A percentile compares a stretch with the other conserved stretches of the same genome.
Conservation (phyloP, 2,113 vertebrate genomes). For the Polyodon spathula region DNA sequence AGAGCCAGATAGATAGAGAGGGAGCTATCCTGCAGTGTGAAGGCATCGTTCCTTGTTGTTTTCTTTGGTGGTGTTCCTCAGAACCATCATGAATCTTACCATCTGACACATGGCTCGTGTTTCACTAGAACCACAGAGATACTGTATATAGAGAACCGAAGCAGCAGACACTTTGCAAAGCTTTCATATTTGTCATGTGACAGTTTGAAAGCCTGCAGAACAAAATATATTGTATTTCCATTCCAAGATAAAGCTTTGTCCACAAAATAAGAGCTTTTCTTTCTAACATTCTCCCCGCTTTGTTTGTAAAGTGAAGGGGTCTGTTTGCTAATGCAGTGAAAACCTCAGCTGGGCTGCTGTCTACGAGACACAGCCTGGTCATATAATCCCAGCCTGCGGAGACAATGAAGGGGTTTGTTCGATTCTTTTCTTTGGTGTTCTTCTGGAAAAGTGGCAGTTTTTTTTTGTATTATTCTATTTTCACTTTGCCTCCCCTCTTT, state of each 20-base stretch:
- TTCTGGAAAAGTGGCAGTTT: constrained; percentile 54
- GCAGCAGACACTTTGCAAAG: too few relatives aligned
- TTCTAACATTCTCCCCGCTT: constrained; percentile 57
- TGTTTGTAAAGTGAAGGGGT: constrained; percentile 66
- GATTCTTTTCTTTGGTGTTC: constrained; percentile 32
- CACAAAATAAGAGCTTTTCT: constrained; percentile 1
- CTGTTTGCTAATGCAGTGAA: constrained; percentile 46
- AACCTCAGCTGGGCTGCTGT: constrained; percentile 23
- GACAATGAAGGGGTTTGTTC: constrained; percentile 56
- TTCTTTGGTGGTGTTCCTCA: too few relatives aligned
- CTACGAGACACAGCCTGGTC: background rate
- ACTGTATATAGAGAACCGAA: too few relatives aligned
- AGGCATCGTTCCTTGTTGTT: too few relatives aligned
- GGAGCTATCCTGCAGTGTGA: too few relatives aligned
- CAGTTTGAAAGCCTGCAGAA: too few relatives aligned
- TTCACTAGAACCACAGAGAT: too few relatives aligned
- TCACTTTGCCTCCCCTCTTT: background rate
- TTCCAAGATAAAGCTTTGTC: background rate
- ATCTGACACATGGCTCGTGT: too few relatives aligned
- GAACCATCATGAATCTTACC: too few relatives aligned
- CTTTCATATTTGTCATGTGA: too few relatives aligned
- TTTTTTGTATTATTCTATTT: background rate
- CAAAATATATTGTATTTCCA: too few relatives aligned
- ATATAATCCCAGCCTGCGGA: constrained; percentile 50
- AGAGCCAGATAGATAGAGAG: too few relatives aligned